Conservation (phyloP, 2,797 vertebrate species). For the Clarias platycephalus region DNA sequence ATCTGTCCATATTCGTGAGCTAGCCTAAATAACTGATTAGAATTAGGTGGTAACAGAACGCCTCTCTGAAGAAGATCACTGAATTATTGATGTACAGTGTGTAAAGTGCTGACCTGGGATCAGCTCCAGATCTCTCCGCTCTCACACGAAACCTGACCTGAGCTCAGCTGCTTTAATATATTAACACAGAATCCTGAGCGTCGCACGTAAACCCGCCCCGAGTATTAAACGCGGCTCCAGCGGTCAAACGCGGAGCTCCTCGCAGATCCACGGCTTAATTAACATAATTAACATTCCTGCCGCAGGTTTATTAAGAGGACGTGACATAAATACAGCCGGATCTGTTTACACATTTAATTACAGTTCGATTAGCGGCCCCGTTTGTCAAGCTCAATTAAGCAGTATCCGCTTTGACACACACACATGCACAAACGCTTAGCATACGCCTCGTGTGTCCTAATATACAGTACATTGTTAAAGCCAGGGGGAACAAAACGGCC, state of each 20-base stretch:
- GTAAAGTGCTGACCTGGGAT: background rate
- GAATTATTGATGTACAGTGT: no score
- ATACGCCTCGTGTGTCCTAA: conserved; percentile 10
- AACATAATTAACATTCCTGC: conserved; percentile 31
- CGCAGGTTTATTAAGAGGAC: conserved; percentile 28
- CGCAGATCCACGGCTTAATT: conserved; percentile 39
- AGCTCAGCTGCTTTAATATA: background rate
- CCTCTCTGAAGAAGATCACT: background rate
- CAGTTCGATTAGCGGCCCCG: conserved; percentile 29
- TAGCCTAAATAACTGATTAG: background rate
- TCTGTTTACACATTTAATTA: conserved; percentile 47
- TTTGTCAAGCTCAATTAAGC: conserved; percentile 48
- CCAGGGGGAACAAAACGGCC: background rate
- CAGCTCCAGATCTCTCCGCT: background rate
- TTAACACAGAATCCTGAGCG: background rate
- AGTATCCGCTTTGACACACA: conserved; percentile 35
- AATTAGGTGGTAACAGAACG: background rate
- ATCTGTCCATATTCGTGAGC: background rate
- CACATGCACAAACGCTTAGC: conserved; percentile 24
- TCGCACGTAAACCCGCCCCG: background rate
- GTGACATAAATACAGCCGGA: conserved; percentile 31
- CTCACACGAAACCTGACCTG: no score
- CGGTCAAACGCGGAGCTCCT: conserved; percentile 3
- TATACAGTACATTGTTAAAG: background rate
- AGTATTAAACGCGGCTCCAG: background rate